Base-by-base conservation (phyloP, 2,888 invertebrate species). In the Iselma pallidipennis region DNA sequence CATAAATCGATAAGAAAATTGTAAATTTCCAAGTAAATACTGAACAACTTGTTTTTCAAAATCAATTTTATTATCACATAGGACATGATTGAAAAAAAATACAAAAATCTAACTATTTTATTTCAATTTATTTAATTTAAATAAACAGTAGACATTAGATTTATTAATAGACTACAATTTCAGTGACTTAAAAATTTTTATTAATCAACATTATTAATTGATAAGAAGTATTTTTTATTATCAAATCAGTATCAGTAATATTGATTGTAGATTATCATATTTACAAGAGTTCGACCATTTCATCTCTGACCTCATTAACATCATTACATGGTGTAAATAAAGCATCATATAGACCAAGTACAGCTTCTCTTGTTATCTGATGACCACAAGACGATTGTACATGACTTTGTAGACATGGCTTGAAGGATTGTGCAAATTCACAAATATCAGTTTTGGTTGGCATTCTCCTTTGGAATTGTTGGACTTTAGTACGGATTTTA, bases 271-370 rank as follows among this genome's bases (percentile, higher is more conserved):
- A 37, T 37, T 7, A 2, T 37, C 16, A 6, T 19, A 37, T 16
- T n/a, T 16, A 37, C 0, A 37, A 7, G 9, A 37, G 1, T 16
- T 37, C 37, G 6, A 37, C 9, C 16, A 16, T 9, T n/a, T n/a
- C n/a, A 16, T 37, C 37, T 7, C 7, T 4, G 16, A 2, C 6
- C 9, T 26, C 19, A n/a, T 60, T 55, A 33, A 19, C 19, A 28
- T 12, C 29, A 12, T 50, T 50, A 26, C 61, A 61, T 21, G 57
- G 42, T 19, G 42, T 2, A 16, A 29, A n/a, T n/a, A 57, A 4
- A 12, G 67, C 67, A 31, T 67, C 65, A 53, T 56, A 67, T 2
- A 67, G 26, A 1, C 65, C 65, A 56, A 63, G 56, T 26, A 65
- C 49, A 2, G 67, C 57, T 14, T 67, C 60, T 28, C 60, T 59